Evolutionary conservation across 2,113 vertebrate species (phyloP), one percentile per base, ranked within the genome.

Genomic region (Poecilia latipinna): DNA sequence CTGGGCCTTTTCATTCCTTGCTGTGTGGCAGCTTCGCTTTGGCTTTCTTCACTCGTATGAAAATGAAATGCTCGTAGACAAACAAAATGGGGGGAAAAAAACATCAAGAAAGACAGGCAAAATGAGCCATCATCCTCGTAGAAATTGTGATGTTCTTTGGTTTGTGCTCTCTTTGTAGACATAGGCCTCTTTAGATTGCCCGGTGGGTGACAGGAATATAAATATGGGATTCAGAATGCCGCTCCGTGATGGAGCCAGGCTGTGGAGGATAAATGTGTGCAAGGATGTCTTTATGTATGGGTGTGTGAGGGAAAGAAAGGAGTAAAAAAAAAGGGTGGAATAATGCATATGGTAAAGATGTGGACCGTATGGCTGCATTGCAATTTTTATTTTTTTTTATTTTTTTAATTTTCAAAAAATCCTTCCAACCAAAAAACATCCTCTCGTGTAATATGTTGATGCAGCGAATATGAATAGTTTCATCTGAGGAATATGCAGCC

Each of bases 81-180:
- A 42, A 74, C 72, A 77, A 44, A 76, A 79, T 63, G 63, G 37
- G 3, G 3, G 12, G 1, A 42, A 61, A 37, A 71, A 26, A 72
- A 66, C 48, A 66, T 11, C 65, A 72, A 79, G 61, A 83, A 75
- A 79, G 68, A 75, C 69, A 77, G 67, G 61, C 65, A 76, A 85
- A 91, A 88, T 84, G 76, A 82, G 77, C 75, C 48, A 62, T 83
- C 85, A 74, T 79, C 77, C 86, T 86, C 85, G 54, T 72, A 83
- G 86, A 88, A 82, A 88, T 82, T 81, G 86, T 81, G 80, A 85
- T 79, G 79, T 80, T 88, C 82, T 91, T 88, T 91, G 84, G 90
- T 89, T 84, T 79, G 39, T 74, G 77, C 69, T 82, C 39, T 82
- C 80, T 89, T 84, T 90, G 88, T 87, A 85, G 82, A 89, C 81